Conservation (phyloP, 2,113 vertebrate species). For the Serilophus lunatus region DNA sequence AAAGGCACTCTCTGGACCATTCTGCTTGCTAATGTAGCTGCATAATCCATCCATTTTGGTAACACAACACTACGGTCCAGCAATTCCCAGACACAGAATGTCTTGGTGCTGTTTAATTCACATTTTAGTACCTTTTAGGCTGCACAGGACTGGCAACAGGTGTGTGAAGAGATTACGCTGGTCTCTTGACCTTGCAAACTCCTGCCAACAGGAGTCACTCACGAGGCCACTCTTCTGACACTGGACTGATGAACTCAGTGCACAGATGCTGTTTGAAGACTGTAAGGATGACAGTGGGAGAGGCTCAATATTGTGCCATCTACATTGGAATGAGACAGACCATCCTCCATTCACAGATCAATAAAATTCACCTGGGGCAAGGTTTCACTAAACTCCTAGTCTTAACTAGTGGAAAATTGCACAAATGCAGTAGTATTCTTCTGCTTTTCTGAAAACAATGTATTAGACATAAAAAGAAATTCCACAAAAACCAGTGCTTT, state of each 20-base stretch:
- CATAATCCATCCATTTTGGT: background rate
- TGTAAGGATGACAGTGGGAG: background rate
- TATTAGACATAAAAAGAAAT: background rate
- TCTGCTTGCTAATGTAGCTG: background rate
- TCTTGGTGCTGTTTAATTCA: background rate
- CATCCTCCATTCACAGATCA: background rate
- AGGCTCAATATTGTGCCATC: background rate
- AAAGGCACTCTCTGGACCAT: background rate
- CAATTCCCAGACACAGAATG: background rate
- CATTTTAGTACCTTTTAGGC: background rate
- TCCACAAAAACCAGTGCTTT: background rate
- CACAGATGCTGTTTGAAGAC: background rate
- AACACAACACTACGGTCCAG: background rate
- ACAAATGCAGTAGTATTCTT: background rate
- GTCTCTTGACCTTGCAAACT: background rate
- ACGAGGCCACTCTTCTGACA: background rate
- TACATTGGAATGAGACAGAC: background rate
- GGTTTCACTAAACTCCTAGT: background rate
- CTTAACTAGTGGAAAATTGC: background rate
- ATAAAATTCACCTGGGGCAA: background rate
- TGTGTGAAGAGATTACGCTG: background rate
- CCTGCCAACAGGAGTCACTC: background rate
- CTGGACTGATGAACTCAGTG: background rate
- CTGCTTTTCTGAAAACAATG: background rate
- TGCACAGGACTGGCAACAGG: background rate